Conservation (phyloP, 2,797 vertebrate species). For the Schizopygopsis malacanthus region DNA sequence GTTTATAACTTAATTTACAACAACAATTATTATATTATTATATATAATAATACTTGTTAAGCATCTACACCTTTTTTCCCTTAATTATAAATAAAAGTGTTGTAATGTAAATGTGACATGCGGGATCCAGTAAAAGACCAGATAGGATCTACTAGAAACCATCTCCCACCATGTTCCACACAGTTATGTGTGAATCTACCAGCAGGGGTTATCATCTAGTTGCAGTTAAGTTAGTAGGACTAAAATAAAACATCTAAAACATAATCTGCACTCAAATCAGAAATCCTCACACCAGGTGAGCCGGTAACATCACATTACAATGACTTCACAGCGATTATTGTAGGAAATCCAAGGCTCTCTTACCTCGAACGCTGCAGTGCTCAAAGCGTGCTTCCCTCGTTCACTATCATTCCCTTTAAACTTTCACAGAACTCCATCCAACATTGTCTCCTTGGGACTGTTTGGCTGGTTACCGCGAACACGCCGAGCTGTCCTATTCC, state of each 20-base stretch:
- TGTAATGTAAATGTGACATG: background rate
- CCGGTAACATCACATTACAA: background rate
- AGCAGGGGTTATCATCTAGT: background rate
- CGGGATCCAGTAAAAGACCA: background rate
- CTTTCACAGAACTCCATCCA: conserved; percentile 26
- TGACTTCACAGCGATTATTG: background rate
- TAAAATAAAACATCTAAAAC: background rate
- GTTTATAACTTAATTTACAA: background rate
- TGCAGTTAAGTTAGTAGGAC: background rate
- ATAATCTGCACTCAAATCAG: background rate
- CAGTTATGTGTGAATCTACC: background rate
- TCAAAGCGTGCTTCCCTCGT: conserved; percentile 43
- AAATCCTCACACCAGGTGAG: background rate
- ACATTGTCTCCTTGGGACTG: background rate
- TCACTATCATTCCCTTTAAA: conserved; percentile 53
- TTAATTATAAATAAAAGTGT: background rate
- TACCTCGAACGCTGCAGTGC: conserved; percentile 49
- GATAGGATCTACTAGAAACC: background rate
- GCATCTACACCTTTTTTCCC: background rate
- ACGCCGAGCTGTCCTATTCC: background rate
- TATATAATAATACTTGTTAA: background rate
- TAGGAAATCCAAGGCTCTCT: background rate
- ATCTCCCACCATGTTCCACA: background rate
- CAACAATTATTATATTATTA: background rate
- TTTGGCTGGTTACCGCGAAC: conserved; percentile 21